Percentiles rank a stretch among this genome's conserved stretches.
These are phyloP conservation scores for Athalia cordata DNA, from an alignment of 2,888 invertebrate species.

Conservation along the genomic window DNA sequence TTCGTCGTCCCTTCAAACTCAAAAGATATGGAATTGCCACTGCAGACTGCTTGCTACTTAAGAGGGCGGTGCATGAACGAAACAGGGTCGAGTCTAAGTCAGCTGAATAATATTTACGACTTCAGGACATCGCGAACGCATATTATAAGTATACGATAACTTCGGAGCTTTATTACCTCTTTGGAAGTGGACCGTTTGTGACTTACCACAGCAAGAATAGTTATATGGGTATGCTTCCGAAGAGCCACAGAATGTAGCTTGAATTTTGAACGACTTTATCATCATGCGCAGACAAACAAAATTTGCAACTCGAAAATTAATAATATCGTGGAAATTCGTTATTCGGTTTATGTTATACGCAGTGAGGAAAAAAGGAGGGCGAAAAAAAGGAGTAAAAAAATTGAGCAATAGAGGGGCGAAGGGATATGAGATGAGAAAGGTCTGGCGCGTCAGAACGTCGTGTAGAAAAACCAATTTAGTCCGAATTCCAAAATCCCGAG, in stretches of 20 bases:
- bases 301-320: too few relatives aligned
- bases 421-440: neutral
- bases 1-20: constrained; percentile 15
- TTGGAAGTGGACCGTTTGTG: neutral
- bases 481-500: constrained; percentile 18
- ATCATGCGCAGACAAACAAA: too few relatives aligned
- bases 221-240: too few relatives aligned
- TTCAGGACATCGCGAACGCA: constrained; percentile 21
- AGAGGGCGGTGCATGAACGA: constrained; percentile 14
- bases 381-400: neutral
- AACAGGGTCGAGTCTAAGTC: constrained; percentile 30
- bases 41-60: neutral
- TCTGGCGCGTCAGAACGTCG: constrained; percentile 12
- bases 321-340: too few relatives aligned
- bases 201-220: too few relatives aligned
- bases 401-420: neutral
- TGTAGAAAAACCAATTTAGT: constrained; percentile 21
- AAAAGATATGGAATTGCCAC: constrained; percentile 4
- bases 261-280: too few relatives aligned
- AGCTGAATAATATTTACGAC: constrained; percentile 41
- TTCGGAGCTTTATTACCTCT: constrained; percentile 23
- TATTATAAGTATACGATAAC: constrained; percentile 30
- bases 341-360: neutral
- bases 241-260: too few relatives aligned
- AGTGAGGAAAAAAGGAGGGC: neutral